These are phyloP conservation scores for Megaustenia siamemsis DNA, from an alignment of 2,888 invertebrate genomes.

Conservation along the genomic window DNA sequence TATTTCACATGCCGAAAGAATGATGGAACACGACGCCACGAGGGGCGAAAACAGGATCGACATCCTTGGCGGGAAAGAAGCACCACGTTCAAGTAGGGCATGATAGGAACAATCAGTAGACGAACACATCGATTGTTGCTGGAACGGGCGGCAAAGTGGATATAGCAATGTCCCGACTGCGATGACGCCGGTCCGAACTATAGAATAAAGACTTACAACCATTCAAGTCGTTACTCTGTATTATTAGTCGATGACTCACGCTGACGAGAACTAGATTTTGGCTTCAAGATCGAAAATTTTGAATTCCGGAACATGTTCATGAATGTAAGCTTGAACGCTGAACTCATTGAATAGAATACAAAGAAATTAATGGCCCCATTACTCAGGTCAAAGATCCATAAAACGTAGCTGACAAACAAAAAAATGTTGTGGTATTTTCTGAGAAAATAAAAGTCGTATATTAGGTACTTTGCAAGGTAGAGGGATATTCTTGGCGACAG, in stretches of 20 bases:
- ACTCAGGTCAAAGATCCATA: constrained; percentile 39
- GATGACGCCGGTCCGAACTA: too few relatives aligned
- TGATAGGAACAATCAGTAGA: too few relatives aligned
- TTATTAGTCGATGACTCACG: background rate
- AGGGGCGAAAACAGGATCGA: too few relatives aligned
- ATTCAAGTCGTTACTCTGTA: too few relatives aligned
- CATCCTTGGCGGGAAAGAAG: too few relatives aligned
- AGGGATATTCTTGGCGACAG: constrained; percentile 44
- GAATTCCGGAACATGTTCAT: constrained; percentile 9
- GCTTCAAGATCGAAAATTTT: background rate
- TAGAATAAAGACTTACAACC: too few relatives aligned
- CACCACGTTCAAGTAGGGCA: too few relatives aligned
- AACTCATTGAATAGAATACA: constrained; percentile 45
- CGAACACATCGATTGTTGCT: too few relatives aligned
- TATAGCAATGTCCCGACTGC: too few relatives aligned
- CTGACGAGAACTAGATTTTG: background rate
- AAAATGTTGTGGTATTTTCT: constrained; percentile 47
- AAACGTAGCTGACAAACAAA: constrained; percentile 27
- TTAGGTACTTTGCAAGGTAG: constrained; percentile 42
- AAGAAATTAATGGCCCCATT: constrained; percentile 45
- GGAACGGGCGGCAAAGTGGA: too few relatives aligned
- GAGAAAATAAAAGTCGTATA: constrained; percentile 49
- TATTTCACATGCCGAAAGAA: too few relatives aligned
- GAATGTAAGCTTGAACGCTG: constrained; percentile 40
- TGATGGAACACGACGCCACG: too few relatives aligned